Evolutionary conservation across 2,113 vertebrate genomes (phyloP), one percentile per base, ranked within the genome.

Genomic region (Tyto alba): DNA sequence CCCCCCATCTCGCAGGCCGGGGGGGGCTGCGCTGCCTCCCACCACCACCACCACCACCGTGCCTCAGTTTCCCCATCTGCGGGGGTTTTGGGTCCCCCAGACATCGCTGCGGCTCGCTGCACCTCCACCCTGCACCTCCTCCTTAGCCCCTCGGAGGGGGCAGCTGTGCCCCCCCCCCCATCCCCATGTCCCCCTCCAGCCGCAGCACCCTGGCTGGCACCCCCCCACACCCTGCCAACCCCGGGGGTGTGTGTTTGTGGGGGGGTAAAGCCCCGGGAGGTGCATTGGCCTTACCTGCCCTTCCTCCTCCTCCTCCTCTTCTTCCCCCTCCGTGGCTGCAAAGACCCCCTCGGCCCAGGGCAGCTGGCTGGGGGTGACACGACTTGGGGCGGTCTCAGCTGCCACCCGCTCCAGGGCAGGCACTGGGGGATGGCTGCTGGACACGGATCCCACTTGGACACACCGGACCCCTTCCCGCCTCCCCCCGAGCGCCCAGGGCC

Each of bases 401-500:
- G 50, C 8, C 84, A 23, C 60, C 48, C 1, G 2, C 32, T 12
- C 27, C 40, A 20, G 45, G n/a, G 22, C 29, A 26, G 57, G 68
- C 48, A 56, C 59, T 23, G 18, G 20, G 18, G 57, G 17, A 13
- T 5, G 53, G 57, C 86, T 85, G 10, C 95, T 3, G 30, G 62
- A 34, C 18, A 20, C 0, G 2, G 26, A 52, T 62, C 34, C 60
- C 47, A 21, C 10, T 40, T 6, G 45, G 40, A 36, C 73, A 30
- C 19, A 10, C 22, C 3, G 7, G 20, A 23, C 72, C 74, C 48
- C 30, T 27, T 34, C 18, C 38, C 3, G 1, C 15, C 56, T 2
- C 69, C 26, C 29, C 38, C 47, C 1, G 10, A 43, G 38, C 0
- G 0, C 16, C 16, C 50, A 32, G 6, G 22, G 53, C 55, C 67